Evolutionary conservation across 2,888 invertebrate species (phyloP), one percentile per base, ranked within the genome.

Genomic region (Odontomyia ornata): DNA sequence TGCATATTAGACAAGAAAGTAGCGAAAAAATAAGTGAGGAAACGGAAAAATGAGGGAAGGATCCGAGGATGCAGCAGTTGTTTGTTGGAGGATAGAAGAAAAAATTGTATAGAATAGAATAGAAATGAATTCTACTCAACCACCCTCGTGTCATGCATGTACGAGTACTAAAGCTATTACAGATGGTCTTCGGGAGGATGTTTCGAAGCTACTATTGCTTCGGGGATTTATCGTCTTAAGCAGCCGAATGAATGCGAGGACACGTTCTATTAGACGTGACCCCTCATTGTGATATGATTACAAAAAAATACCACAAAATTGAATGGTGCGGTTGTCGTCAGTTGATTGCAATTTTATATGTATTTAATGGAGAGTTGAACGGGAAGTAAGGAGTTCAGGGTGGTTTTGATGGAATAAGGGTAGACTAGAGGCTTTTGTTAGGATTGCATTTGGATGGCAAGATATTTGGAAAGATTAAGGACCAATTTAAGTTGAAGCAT

Each of bases 231-330:
- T 76, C 72, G 71, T 76, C 76, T 76, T 78, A 78, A 76, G 78
- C 76, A 65, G 43, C 64, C 52, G 76, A 78, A 76, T 78, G 71
- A 78, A 78, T 78, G 78, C 78, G 69, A 65, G 46, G 72, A 65
- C 78, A 78, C 78, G 78, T 78, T 78, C 76, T 52, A 71, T 57
- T 76, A 72, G 64, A 69, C 56, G 76, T 76, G 76, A 78, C 73
- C 57, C 36, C 73, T 73, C 57, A 52, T 56, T 30, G 72, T 30
- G 72, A 72, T 72, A 73, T 73, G 73, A 73, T 73, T 36, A 57
- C 73, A 21, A 57, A 72, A 52, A 56, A 72, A 73, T 57, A 36
- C 21, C 57, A 57, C 57, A 15, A 73, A 73, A 73, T 57, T 73
- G 73, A 73, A 73, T 73, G 57, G 43, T 73, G 57, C 25, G 60